Evolutionary conservation across 2,797 vertebrate genomes (phyloP), one percentile per base, ranked within the genome.

Genomic region (Spea hammondii): DNA sequence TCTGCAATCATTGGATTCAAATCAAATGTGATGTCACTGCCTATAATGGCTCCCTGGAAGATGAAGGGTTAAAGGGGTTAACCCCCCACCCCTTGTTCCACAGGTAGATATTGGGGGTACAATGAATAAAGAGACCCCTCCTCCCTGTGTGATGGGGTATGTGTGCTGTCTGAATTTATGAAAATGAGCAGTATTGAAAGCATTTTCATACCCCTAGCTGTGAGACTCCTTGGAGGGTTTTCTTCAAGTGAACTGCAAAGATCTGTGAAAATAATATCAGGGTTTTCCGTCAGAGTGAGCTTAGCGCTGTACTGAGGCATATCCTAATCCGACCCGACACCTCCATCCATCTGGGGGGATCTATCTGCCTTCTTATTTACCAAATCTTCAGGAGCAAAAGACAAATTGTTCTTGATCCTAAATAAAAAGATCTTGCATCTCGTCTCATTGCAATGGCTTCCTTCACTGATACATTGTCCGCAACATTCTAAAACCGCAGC

Each of bases 291-390:
- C 95, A 97, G 95, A 95, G 94, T 92, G 93, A 95, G 94, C 94
- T 96, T 96, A 90, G 88, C 93, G 91, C 93, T 93, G 94, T 94
- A 96, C 89, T 92, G 94, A 97, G 93, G 95, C 95, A 91, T 97
- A 93, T 94, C 93, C 90, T 98, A 95, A 99, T 98, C 90, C 94
- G 96, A 98, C 94, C 95, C 90, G 96, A 98, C 97, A 98, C 95
- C 93, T 98, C 93, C 95, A 96, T 95, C 95, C 96, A 98, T 98
- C 95, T 96, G 95, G 93, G 96, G 32, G 94, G 91, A 98, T 97
- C 93, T 95, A 98, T 97, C 96, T 93, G 93, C 93, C 96, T 94
- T 97, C 95, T 98, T 96, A 95, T 94, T 97, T 94, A 96, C 95
- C 88, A 92, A 92, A 93, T 92, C 93, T 91, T 93, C 90, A 91